Base-by-base conservation (phyloP, 1,140 invertebrate species). In the Bombyx mori region DNA sequence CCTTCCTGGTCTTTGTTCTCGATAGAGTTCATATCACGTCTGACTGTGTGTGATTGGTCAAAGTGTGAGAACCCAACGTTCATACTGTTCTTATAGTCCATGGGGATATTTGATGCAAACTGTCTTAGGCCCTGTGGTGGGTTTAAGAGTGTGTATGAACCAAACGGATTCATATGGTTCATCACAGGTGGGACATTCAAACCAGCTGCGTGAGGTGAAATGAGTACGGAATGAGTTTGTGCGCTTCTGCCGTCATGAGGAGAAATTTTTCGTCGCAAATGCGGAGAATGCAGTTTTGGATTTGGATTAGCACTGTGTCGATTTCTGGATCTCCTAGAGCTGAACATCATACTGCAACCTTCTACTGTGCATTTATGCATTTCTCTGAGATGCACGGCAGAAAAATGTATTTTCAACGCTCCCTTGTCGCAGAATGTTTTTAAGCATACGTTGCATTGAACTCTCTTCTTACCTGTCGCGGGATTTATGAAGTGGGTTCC, bases 361-460 rank as follows among this genome's bases (percentile, higher is more conserved):
- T 97, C 95, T 0, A 99, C 97, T 0, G 98, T 99, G 80, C 98
- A 99, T 82, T 97, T 98, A 85, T 99, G 98, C 98, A 99, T 99
- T 89, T 99, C 99, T 18, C 97, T 92, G 57, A 99, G 83, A 86
- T 99, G 99, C 6, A 99, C 99, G 0, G 99, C 98, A 51, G 97
- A 99, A 78, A 99, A 99, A 79, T 99, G 99, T 26, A 99, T 99
- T 88, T 99, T 99, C 1, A 99, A 89, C 1, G 99, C 99, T 55
- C 98, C 98, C 89, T 99, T 99, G 89, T 99, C 99, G 90, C 99
- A 99, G 88, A 99, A 99, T 42, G 98, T 99, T 86, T 99, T 99
- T 54, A 99, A 89, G 79, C 99, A 99, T 44, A 98, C 97, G 73
- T 98, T 97, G 86, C 99, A 99, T 76, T 99, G 96, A 6, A 99